These are phyloP conservation scores for Petaurus breviceps DNA, from an alignment of 2,113 vertebrate genomes.

Conservation along the genomic window DNA sequence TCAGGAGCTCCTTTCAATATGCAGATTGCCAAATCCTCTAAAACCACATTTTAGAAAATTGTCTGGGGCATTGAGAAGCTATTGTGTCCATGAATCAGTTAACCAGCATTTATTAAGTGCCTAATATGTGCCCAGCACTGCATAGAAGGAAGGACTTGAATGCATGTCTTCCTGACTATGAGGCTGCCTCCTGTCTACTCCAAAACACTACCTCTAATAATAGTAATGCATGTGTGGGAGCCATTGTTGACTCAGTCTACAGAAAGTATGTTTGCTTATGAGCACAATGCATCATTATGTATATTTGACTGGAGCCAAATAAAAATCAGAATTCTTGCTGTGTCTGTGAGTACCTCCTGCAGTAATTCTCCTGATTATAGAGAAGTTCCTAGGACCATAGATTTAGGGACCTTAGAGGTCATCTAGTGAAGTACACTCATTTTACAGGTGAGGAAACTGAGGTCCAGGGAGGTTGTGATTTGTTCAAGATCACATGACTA, in stretches of 20 bases:
- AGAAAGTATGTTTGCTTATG: neutral
- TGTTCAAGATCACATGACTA: too few relatives aligned
- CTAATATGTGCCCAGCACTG: neutral
- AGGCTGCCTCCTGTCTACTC: neutral
- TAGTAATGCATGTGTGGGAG: neutral
- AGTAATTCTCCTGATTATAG: neutral
- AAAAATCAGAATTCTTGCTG: neutral
- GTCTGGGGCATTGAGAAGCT: neutral
- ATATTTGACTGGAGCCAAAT: neutral
- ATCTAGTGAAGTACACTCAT: neutral
- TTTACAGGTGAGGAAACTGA: neutral
- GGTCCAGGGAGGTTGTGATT: too few relatives aligned
- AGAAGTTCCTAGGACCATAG: neutral
- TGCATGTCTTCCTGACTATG: neutral
- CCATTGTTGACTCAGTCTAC: neutral
- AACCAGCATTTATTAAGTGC: neutral
- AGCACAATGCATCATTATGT: neutral
- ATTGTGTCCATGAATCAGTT: neutral
- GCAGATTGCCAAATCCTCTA: neutral
- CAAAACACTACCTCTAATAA: neutral
- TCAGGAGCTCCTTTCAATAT: neutral
- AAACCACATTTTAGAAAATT: neutral
- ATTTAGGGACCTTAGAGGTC: neutral
- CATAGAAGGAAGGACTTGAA: neutral
- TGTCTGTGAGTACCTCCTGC: neutral